Evolutionary conservation across 2,888 invertebrate species (phyloP), one percentile per base, ranked within the genome.

Genomic region (Choreutis nemorana): DNA sequence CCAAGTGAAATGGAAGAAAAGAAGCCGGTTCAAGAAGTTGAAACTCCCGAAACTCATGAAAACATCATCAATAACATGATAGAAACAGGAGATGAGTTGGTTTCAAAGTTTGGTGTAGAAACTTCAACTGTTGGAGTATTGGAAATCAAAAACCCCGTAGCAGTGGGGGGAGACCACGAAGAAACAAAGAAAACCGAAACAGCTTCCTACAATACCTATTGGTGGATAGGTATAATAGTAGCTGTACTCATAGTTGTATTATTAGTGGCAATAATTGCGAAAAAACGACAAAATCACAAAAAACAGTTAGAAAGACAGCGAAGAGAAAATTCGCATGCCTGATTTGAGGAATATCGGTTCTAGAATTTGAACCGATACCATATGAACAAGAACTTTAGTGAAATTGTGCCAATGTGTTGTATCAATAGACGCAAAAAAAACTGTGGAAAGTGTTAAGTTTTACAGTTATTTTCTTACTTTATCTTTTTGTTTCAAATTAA

Each of bases 301-400:
- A 80, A 78, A 51, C 64, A 77, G 34, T 38, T 80, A 21, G 77
- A 79, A 32, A 68, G 64, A 43, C 72, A 80, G 39, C 58, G 79
- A 45, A 68, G 70, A 42, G 64, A 73, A n/a, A 65, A 61, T 34
- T 44, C 73, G 34, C 56, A 55, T 43, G 73, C 78, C 54, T 78
- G 78, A 78, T 78, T 66, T 54, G 78, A 78, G 50, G 78, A 78
- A 48, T 78, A 78, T 71, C 78, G 78, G 72, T 78, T 78, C 66
- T 78, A 77, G 56, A 45, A 50, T 26, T 33, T 40, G 67, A 55
- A 44, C 67, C 75, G 77, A 67, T 67, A 41, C 35, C 39, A 37
- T 32, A 31, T 36, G 35, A n/a, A 25, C 13, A 32, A 52, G 48
- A 39, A 48, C 40, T 41, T 45, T 58, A 57, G 64, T 64, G 61